Conservation (phyloP, 2,888 invertebrate species). For the Sicus ferrugineus region DNA sequence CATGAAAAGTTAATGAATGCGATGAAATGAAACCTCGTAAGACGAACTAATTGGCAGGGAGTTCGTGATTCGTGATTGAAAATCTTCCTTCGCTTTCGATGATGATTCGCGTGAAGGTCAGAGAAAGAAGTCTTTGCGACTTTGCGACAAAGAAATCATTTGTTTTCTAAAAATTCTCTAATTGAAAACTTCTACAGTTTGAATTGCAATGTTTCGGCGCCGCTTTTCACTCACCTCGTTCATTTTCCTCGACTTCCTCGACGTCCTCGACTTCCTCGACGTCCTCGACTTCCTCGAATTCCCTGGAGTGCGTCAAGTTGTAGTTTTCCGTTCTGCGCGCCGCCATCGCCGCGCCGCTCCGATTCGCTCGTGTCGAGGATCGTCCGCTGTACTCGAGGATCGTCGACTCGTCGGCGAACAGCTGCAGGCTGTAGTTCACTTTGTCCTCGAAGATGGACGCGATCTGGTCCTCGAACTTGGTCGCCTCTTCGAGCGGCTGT, state of each 20-base stretch:
- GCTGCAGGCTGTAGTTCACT: conserved; percentile 59
- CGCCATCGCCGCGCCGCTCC: conserved; percentile 37
- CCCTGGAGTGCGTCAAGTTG: conserved; percentile 9
- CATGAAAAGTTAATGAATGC: background rate
- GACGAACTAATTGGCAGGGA: too few species aligned
- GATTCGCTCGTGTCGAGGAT: conserved; percentile 41
- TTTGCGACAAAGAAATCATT: too few species aligned
- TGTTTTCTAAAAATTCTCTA: too few species aligned
- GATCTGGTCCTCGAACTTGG: conserved; percentile 57
- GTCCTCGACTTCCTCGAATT: background rate
- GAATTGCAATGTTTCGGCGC: too few species aligned
- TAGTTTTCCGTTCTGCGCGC: conserved; percentile 1
- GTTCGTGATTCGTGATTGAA: too few species aligned
- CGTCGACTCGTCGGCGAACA: conserved; percentile 53
- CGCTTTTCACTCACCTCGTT: conserved; percentile 48
- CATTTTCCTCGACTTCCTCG: conserved; percentile 50
- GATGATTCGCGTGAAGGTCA: too few species aligned
- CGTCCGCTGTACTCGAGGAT: conserved; percentile 43
- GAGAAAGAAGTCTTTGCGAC: too few species aligned
- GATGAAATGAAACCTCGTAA: too few species aligned
- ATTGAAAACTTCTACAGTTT: too few species aligned
- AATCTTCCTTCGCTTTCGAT: too few species aligned
- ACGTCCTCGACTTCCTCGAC: conserved; percentile 34
- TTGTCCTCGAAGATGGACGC: conserved; percentile 61
- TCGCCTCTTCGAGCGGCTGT: conserved; percentile 37